A percentile compares a stretch with the other conserved stretches of the same genome.
phyloP scores from a whole-genome alignment of 2,797 vertebrate species.

The Chelmon rostratus region DNA sequence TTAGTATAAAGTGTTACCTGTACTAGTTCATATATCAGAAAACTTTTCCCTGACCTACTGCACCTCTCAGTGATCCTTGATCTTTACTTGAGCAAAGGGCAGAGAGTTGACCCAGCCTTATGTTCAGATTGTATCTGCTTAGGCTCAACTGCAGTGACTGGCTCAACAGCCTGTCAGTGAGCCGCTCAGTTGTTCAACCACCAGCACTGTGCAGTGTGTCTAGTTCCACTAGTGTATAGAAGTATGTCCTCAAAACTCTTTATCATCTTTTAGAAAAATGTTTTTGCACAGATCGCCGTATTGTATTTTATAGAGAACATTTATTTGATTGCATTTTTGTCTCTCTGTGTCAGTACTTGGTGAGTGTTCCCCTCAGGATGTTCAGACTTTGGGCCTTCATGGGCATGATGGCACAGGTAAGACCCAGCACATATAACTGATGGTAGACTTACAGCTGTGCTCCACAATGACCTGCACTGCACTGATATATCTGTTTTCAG shows the following conservation, averaged over 20 bases:
- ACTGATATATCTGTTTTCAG: background rate
- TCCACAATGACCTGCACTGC: background rate
- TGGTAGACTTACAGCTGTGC: background rate
- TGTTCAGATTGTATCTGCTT: background rate
- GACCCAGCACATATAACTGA: conserved; percentile 35
- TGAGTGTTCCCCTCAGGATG: conserved; percentile 95
- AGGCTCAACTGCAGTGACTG: too few relatives aligned
- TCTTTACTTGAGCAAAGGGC: background rate
- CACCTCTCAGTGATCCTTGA: background rate
- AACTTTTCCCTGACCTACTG: background rate
- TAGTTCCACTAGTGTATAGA: background rate
- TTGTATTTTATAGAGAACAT: background rate
- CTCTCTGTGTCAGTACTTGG: conserved; percentile 86
- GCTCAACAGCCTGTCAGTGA: background rate
- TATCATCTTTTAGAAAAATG: background rate
- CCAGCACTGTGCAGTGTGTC: background rate
- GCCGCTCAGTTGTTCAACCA: background rate
- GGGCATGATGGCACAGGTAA: conserved; percentile 96
- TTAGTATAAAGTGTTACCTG: too few relatives aligned
- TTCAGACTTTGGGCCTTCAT: conserved; percentile 95
- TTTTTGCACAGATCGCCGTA: background rate
- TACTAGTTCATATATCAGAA: too few relatives aligned
- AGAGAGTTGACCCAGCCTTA: too few relatives aligned
- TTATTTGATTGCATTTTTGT: background rate
- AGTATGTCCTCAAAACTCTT: background rate